Evolutionary conservation across 2,888 invertebrate species (phyloP).

Genomic region (Bruchidius siliquastri): DNA sequence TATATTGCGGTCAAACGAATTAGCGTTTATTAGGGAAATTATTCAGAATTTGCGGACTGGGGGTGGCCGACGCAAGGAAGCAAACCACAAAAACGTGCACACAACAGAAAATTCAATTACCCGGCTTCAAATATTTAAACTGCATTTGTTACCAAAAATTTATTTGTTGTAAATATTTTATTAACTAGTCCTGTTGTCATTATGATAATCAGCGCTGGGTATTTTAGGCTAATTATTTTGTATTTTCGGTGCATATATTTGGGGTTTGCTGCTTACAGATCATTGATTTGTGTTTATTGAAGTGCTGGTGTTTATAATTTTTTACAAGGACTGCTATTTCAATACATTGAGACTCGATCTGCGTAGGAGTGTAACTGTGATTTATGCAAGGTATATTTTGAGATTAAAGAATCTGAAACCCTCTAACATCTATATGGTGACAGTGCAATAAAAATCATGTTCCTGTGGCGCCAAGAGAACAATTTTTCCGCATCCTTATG

Average conservation of each 20-base stretch:
- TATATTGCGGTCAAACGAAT: slow-evolving; percentile 2
- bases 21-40: slow-evolving; percentile 1
- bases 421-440: no score
- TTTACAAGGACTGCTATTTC: not conserved
- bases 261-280: not conserved
- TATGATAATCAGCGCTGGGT: not conserved
- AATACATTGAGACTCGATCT: no score
- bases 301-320: not conserved
- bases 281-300: not conserved
- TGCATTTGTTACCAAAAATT: not conserved
- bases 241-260: not conserved
- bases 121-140: not conserved
- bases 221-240: not conserved
- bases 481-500: no score
- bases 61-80: not conserved
- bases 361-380: no score
- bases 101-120: slow-evolving; percentile 1
- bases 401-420: no score
- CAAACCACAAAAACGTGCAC: slow-evolving; percentile 1
- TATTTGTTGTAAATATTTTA: not conserved
- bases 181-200: not conserved
- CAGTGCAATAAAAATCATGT: no score
- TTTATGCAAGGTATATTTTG: no score
- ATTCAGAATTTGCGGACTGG: slow-evolving; percentile 1
- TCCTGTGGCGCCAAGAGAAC: no score